These are phyloP conservation scores for Siniperca knerii DNA, from an alignment of 2,113 vertebrate genomes.

Conservation along the genomic window DNA sequence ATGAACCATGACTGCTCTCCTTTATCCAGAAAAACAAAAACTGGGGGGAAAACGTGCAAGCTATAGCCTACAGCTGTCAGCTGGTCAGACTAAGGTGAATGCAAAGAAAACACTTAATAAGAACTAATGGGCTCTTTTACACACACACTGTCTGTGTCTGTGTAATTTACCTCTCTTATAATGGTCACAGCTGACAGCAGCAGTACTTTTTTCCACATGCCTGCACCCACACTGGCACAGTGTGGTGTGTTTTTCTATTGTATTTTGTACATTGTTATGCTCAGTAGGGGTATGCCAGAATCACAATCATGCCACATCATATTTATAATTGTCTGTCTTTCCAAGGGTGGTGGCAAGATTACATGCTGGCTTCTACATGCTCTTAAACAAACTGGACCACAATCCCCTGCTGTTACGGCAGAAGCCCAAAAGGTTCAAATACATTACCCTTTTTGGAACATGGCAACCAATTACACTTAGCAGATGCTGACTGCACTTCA, in stretches of 20 bases:
- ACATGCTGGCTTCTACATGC: constrained; percentile 22
- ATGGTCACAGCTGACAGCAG: constrained; percentile 52
- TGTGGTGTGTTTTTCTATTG: constrained; percentile 13
- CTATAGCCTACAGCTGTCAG: constrained; percentile 42
- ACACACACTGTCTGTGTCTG: constrained; percentile 4
- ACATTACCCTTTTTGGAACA: constrained; percentile 1
- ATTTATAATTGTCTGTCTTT: constrained; percentile 45
- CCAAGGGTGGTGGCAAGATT: constrained; percentile 19
- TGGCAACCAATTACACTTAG: constrained; percentile 13
- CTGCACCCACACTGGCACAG: constrained; percentile 14
- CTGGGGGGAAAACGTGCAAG: not conserved
- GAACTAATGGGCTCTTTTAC: constrained; percentile 58
- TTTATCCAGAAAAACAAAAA: constrained; percentile 48
- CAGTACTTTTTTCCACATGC: constrained; percentile 31
- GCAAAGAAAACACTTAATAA: constrained; percentile 58
- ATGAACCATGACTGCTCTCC: constrained; percentile 34
- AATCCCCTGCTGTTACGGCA: not conserved
- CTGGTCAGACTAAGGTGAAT: constrained; percentile 37
- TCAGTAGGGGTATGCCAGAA: constrained; percentile 15
- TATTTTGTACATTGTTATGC: constrained; percentile 29
- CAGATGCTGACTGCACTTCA: constrained; percentile 18
- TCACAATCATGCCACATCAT: constrained; percentile 20
- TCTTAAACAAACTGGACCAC: constrained; percentile 13
- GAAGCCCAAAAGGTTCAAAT: constrained; percentile 7
- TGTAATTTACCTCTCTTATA: constrained; percentile 49